These are phyloP conservation scores for Otolemur garnettii DNA, from an alignment of 2,113 vertebrate species.

Conservation along the genomic window DNA sequence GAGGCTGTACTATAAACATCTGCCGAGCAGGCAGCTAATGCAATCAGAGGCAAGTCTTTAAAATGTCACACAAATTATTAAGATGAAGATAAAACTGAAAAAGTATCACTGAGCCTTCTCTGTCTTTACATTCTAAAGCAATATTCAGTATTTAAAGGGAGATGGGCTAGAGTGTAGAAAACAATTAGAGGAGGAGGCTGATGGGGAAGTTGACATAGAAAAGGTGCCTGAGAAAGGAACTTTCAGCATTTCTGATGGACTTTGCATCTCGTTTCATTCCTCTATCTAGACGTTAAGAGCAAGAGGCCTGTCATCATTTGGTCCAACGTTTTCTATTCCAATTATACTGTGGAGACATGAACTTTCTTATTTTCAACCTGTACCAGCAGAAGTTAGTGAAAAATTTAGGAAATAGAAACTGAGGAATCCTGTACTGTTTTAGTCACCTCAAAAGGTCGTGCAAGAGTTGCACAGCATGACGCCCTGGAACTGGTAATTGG, in stretches of 20 bases:
- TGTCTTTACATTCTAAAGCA: neutral
- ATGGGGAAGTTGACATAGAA: neutral
- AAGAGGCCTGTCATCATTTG: neutral
- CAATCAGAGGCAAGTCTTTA: neutral
- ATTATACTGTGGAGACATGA: neutral
- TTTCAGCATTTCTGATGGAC: neutral
- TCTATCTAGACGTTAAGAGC: neutral
- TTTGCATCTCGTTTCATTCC: neutral
- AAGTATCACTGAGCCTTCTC: neutral
- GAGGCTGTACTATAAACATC: neutral
- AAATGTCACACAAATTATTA: neutral
- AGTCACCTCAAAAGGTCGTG: neutral
- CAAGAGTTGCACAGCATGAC: neutral
- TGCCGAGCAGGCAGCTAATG: neutral
- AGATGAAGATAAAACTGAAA: neutral
- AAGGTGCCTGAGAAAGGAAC: neutral
- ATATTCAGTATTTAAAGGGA: neutral
- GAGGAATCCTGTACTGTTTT: neutral
- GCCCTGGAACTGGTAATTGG: neutral
- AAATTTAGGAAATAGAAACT: neutral
- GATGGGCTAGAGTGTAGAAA: neutral
- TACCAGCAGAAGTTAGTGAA: neutral
- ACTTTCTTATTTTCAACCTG: neutral
- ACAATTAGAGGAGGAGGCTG: neutral
- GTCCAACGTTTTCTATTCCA: neutral